Percentiles rank a stretch among this genome's conserved stretches.
Evolutionary conservation across 2,888 invertebrate species (phyloP).

Genomic region (Eupithecia dodoneata): DNA sequence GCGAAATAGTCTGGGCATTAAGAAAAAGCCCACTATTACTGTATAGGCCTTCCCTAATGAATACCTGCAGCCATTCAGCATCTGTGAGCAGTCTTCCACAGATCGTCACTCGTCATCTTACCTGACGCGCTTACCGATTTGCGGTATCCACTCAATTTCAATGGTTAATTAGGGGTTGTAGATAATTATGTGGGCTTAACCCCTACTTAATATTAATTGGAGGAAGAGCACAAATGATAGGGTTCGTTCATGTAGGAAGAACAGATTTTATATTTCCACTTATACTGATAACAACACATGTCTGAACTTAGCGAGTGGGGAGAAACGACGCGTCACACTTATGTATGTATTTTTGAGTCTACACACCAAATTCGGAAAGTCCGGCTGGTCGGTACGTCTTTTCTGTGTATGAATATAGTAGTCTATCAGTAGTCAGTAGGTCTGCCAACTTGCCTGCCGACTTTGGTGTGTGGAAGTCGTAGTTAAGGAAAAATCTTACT

Average conservation of each 20-base stretch:
- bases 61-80: not conserved
- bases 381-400: not conserved
- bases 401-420: not conserved
- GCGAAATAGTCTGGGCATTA: too few species aligned
- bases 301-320: too few species aligned
- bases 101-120: not conserved
- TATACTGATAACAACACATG: too few species aligned
- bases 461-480: not conserved
- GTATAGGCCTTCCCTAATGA: not conserved
- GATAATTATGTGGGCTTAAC: too few species aligned
- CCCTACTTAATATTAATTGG: too few species aligned
- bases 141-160: not conserved
- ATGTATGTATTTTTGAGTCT: not conserved
- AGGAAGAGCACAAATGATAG: too few species aligned
- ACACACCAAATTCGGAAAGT: not conserved
- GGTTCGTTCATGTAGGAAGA: too few species aligned
- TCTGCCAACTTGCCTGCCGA: not conserved
- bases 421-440: not conserved
- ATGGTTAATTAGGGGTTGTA: too few species aligned
- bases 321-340: too few species aligned
- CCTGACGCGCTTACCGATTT: not conserved
- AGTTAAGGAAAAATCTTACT: conserved; percentile 50
- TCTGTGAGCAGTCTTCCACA: not conserved
- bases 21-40: too few species aligned
- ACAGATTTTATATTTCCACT: too few species aligned